A percentile compares a stretch with the other conserved stretches of the same genome.
Conservation (phyloP, 2,113 vertebrate genomes). For the Athene cunicularia region DNA sequence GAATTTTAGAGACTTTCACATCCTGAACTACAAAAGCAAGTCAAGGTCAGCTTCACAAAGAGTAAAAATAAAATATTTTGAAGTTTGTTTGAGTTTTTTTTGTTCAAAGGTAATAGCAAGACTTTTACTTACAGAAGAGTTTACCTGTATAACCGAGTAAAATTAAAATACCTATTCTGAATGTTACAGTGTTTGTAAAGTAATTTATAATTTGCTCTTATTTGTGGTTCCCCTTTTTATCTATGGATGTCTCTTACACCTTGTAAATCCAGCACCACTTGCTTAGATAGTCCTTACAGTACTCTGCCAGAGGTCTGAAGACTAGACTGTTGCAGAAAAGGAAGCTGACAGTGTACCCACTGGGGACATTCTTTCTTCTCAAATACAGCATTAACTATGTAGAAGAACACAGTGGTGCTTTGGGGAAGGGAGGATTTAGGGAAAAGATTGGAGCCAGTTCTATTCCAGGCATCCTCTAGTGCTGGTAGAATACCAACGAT, state of each 20-base stretch:
- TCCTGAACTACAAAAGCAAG: background rate
- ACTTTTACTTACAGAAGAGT: background rate
- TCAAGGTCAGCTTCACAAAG: background rate
- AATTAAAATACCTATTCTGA: background rate
- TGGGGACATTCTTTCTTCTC: constrained; percentile 16
- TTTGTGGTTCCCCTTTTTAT: background rate
- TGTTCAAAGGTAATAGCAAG: background rate
- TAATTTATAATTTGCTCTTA: background rate
- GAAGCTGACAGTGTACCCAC: background rate
- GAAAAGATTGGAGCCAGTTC: background rate
- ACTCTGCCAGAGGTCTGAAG: background rate
- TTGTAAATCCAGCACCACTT: constrained; percentile 5
- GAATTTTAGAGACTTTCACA: background rate
- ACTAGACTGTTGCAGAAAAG: background rate
- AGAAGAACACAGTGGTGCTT: background rate
- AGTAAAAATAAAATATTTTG: background rate
- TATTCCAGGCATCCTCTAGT: background rate
- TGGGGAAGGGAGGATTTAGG: background rate
- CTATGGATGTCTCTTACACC: background rate
- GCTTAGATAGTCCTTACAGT: background rate
- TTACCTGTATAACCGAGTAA: background rate
- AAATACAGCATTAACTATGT: background rate
- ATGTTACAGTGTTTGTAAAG: background rate
- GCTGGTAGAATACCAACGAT: background rate
- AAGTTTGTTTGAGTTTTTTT: background rate